These are phyloP conservation scores for Bombyx mori DNA, from an alignment of 1,140 invertebrate species.

Conservation along the genomic window DNA sequence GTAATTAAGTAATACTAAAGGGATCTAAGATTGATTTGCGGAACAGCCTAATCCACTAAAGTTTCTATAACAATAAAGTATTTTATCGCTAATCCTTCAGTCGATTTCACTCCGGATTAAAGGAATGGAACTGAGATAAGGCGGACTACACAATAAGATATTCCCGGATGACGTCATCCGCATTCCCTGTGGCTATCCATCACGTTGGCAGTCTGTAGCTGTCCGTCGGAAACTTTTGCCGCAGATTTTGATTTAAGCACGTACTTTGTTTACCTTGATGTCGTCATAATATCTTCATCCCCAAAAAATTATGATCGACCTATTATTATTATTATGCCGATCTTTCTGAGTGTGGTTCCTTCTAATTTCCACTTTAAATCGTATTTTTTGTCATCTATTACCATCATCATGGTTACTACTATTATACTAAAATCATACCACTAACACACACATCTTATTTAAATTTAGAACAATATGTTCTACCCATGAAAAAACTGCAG, in stretches of 20 bases:
- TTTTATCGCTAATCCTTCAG: slow-evolving; percentile 16
- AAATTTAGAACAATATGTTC: too few relatives aligned
- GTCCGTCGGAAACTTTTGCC: slow-evolving; percentile 11
- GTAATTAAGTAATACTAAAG: too few relatives aligned
- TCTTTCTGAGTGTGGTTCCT: too few relatives aligned
- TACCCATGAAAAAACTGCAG: too few relatives aligned
- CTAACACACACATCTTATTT: too few relatives aligned
- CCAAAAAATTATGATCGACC: too few relatives aligned
- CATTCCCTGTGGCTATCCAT: slow-evolving; percentile 30
- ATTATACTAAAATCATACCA: too few relatives aligned
- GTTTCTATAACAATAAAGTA: slow-evolving; percentile 11
- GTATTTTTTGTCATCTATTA: too few relatives aligned
- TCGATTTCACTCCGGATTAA: slow-evolving; percentile 13
- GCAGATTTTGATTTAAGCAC: not conserved
- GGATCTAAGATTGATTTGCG: slow-evolving; percentile 13
- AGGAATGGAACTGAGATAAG: slow-evolving; percentile 16
- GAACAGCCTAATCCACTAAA: slow-evolving; percentile 15
- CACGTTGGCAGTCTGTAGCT: slow-evolving; percentile 14
- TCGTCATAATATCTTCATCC: too few relatives aligned
- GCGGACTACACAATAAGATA: slow-evolving; percentile 16
- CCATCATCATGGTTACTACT: too few relatives aligned
- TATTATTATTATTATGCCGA: too few relatives aligned
- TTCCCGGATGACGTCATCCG: slow-evolving; percentile 14
- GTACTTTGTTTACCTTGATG: not conserved
- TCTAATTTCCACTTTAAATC: too few relatives aligned